A percentile compares a stretch with the other conserved stretches of the same genome.
Evolutionary conservation across 35 echinoderm and acorn worm species (phyloP).

Genomic region (Strongylocentrotus purpuratus): DNA sequence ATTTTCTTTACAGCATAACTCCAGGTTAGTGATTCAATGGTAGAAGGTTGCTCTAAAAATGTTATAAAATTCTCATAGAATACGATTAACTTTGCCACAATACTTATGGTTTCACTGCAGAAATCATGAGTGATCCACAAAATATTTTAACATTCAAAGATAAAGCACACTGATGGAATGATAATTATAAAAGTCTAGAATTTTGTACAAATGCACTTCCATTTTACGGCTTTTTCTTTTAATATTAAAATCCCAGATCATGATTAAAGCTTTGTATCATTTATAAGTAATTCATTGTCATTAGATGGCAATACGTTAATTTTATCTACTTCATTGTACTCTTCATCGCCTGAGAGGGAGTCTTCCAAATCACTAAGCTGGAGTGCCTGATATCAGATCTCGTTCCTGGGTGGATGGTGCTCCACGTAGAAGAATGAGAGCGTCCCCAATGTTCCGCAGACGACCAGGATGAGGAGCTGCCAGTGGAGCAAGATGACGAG

Average conservation of each 20-base stretch:
- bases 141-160: no score
- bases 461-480: constrained; percentile 81
- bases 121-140: no score
- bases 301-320: neutral
- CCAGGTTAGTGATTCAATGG: neutral
- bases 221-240: neutral
- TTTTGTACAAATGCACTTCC: neutral
- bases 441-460: constrained; percentile 77
- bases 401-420: constrained; percentile 34
- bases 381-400: constrained; percentile 50
- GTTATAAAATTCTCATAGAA: neutral
- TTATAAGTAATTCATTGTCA: neutral
- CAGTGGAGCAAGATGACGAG: constrained; percentile 72
- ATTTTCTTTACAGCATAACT: neutral
- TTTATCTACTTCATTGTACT: neutral
- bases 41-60: neutral
- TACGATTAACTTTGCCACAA: neutral
- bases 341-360: neutral
- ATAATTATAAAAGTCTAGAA: neutral
- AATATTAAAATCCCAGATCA: neutral
- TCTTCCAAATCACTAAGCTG: constrained; percentile 22
- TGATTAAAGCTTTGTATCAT: neutral
- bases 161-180: neutral
- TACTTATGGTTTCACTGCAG: no score
- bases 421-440: constrained; percentile 85